These are phyloP conservation scores for Abramis brama DNA, from an alignment of 2,113 vertebrate species.

Conservation along the genomic window DNA sequence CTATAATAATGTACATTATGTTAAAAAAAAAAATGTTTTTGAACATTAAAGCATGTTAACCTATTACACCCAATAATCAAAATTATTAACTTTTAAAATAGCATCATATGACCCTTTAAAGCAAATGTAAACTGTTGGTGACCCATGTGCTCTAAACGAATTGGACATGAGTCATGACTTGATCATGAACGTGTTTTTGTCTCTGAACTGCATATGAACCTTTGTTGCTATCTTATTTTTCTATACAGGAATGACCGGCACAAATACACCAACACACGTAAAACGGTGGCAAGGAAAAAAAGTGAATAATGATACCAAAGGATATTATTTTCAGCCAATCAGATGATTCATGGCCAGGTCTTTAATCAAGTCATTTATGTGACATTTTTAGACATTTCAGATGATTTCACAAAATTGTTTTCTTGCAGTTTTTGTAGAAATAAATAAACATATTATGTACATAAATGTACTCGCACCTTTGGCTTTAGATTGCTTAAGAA, in stretches of 20 bases:
- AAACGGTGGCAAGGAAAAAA: constrained; percentile 78
- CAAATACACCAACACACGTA: constrained; percentile 75
- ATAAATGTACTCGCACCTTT: neutral
- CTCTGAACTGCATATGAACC: neutral
- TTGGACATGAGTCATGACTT: neutral
- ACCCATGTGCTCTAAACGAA: neutral
- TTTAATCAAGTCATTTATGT: neutral
- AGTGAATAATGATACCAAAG: constrained; percentile 52
- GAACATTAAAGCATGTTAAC: no score
- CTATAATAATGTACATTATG: no score
- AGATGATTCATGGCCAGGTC: neutral
- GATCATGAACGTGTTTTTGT: neutral
- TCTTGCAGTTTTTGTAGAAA: neutral
- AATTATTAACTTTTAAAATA: no score
- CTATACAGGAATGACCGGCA: constrained; percentile 79
- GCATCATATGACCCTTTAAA: no score
- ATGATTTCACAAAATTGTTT: neutral
- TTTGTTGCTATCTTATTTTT: constrained; percentile 20
- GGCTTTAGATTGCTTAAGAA: neutral
- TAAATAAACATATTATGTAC: neutral
- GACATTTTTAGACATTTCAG: neutral
- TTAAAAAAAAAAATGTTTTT: no score
- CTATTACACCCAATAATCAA: no score
- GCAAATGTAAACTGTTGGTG: neutral
- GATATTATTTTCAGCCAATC: neutral